Evolutionary conservation across 2,888 invertebrate genomes (phyloP), one percentile per base, ranked within the genome.

Genomic region (Yponomeuta evonymella): DNA sequence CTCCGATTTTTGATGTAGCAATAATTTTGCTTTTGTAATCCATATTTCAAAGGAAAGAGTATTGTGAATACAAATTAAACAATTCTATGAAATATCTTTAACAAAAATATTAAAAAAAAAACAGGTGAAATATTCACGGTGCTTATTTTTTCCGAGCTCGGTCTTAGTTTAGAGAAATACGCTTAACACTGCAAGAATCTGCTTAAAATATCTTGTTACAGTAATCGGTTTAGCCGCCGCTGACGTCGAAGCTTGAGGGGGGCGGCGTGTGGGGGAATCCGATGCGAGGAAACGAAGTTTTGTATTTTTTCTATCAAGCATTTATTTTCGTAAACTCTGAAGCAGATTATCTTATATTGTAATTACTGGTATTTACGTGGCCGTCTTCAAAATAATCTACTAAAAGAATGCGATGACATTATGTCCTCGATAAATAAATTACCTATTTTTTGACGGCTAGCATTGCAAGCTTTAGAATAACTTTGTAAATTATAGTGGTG

Each of bases 131-230:
- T 3, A 51, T 51, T 1, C 51, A 4, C 15, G 15, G 12, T 58
- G 51, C 51, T 12, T 15, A 15, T 12, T 58, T 58, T 58, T 36
- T 66, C 11, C 36, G 3, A n/a, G 43, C n/a, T 6, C 9, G 12
- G 6, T 36, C 36, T 67, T 43, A 6, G 12, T 43, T 58, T 74
- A 74, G 74, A 76, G 75, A 74, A 75, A 73, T 29, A 66, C 73
- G 76, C 75, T 76, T 76, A 75, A 74, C 72, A 75, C 73, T 70
- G 72, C 74, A 74, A 75, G 78, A 80, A 86, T 81, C 82, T 83
- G 83, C 83, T 87, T 83, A 85, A 86, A 87, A 86, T 88, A 88
- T 89, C 86, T 85, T 84, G 86, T 86, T 88, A 86, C 84, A 76
- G 83, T 89, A 89, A 90, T 87, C 85, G 86, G 87, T 87, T 88